Percentiles rank a stretch among this genome's conserved stretches.
Conservation (phyloP, 2,888 invertebrate species). For the Seira ritae region DNA sequence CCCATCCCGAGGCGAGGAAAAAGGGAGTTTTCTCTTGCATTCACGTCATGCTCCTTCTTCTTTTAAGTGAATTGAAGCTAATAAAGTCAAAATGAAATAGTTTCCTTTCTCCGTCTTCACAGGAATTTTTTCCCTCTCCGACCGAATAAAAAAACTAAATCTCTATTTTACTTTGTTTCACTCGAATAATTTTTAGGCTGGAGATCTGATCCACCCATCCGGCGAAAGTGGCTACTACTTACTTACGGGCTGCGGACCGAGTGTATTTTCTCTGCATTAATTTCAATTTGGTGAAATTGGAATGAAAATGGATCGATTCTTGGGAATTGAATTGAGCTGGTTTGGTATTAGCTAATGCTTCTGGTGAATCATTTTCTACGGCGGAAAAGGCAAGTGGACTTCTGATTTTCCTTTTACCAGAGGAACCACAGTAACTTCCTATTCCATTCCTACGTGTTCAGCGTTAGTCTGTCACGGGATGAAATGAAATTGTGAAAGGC, state of each 20-base stretch:
- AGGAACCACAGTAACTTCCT: no score
- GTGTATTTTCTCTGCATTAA: no score
- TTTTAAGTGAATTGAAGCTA: slow-evolving; percentile 46
- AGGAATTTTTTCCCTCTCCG: slow-evolving; percentile 43
- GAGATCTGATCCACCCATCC: no score
- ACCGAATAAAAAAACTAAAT: slow-evolving; percentile 31
- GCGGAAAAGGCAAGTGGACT: no score
- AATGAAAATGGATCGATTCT: slow-evolving; percentile 35
- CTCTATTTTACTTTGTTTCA: slow-evolving; percentile 58
- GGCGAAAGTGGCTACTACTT: no score
- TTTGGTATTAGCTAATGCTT: no score
- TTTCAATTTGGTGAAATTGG: no score
- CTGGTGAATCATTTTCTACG: no score
- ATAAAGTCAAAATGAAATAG: slow-evolving; percentile 69
- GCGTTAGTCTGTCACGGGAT: no score
- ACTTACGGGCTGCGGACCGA: no score
- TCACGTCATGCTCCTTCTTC: slow-evolving; percentile 8
- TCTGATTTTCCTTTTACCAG: no score
- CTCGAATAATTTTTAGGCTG: not conserved
- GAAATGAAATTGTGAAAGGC: slow-evolving; percentile 69
- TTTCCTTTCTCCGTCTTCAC: slow-evolving; percentile 32
- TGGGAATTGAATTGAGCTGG: slow-evolving; percentile 19
- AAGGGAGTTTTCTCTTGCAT: slow-evolving; percentile 7
- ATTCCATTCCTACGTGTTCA: no score
- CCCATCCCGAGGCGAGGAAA: not conserved